These are phyloP conservation scores for Idaea dimidiata DNA, from an alignment of 2,888 invertebrate species.

Conservation along the genomic window DNA sequence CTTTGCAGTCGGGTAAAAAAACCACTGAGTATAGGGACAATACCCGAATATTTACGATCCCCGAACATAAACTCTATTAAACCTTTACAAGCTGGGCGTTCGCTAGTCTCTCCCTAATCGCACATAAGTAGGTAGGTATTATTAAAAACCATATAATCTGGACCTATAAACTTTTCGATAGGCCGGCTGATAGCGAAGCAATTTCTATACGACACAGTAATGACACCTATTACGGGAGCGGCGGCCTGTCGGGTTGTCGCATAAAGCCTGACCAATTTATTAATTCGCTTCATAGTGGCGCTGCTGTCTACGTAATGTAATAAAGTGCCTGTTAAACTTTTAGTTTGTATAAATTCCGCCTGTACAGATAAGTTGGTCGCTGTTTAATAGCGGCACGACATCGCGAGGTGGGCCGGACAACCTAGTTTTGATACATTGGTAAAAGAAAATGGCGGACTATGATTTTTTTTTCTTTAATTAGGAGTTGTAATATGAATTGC, in stretches of 20 bases:
- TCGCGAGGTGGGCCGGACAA: conserved; percentile 50
- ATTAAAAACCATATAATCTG: conserved; percentile 65
- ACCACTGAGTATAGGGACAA: not conserved
- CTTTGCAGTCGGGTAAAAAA: not conserved
- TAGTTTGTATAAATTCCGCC: not conserved
- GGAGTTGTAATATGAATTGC: not conserved
- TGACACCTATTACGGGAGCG: conserved; percentile 75
- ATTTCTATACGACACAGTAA: conserved; percentile 78
- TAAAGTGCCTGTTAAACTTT: not conserved
- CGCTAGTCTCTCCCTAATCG: conserved; percentile 6
- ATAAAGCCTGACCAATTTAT: conserved; percentile 35
- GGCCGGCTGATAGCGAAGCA: conserved; percentile 76
- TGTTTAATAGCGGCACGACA: conserved; percentile 23
- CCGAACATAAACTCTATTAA: conserved; percentile 5
- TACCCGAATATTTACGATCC: not conserved
- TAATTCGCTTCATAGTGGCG: not conserved
- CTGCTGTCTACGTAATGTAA: not conserved
- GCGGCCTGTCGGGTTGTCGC: conserved; percentile 76
- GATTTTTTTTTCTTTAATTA: not conserved
- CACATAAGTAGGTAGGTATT: conserved; percentile 24
- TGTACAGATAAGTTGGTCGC: not conserved
- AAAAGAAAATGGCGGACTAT: conserved; percentile 14
- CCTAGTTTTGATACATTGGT: conserved; percentile 54
- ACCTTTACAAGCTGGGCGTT: conserved; percentile 5
- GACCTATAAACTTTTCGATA: conserved; percentile 74